Base-by-base conservation (phyloP, 2,888 invertebrate species). In the Clusia tigrina region DNA sequence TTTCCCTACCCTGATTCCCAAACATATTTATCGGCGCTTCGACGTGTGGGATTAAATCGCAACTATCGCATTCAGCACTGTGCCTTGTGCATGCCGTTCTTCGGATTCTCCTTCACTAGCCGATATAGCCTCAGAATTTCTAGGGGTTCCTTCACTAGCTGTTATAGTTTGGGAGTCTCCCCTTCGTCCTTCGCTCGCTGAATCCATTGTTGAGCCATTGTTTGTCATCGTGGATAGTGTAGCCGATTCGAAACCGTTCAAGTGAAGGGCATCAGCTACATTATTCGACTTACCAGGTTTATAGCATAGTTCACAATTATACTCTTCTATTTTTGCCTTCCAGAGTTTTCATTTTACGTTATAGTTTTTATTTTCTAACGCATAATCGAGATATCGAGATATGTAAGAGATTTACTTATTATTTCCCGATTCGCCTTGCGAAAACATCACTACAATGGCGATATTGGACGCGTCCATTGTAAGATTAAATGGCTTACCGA, bases 381-480 rank as follows among this genome's bases (percentile, higher is more conserved):
- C 26, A 38, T 38, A 55, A 18, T 9, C 38, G 26, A 64, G 15
- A 12, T 58, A 60, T 25, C 64, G 58, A 55, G 64, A n/a, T n/a
- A n/a, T n/a, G n/a, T n/a, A n/a, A n/a, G n/a, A n/a, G n/a, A n/a
- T n/a, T n/a, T n/a, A n/a, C n/a, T n/a, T n/a, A n/a, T n/a, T n/a
- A n/a, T n/a, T n/a, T n/a, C n/a, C n/a, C n/a, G n/a, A n/a, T n/a
- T n/a, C n/a, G n/a, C n/a, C n/a, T n/a, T n/a, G n/a, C n/a, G n/a
- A n/a, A n/a, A n/a, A n/a, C n/a, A n/a, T n/a, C n/a, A 52, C 17
- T 9, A 59, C 57, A 0, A 54, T 62, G 23, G 23, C 24, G 17
- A 64, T 56, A 32, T 60, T 51, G 1, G 65, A 69, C 12, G 70
- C 69, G 24, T 71, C 69, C 1, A 65, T 67, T 24, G 67, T 69